Evolutionary conservation across 2,113 vertebrate species (phyloP).

Genomic region (Channa maculata): DNA sequence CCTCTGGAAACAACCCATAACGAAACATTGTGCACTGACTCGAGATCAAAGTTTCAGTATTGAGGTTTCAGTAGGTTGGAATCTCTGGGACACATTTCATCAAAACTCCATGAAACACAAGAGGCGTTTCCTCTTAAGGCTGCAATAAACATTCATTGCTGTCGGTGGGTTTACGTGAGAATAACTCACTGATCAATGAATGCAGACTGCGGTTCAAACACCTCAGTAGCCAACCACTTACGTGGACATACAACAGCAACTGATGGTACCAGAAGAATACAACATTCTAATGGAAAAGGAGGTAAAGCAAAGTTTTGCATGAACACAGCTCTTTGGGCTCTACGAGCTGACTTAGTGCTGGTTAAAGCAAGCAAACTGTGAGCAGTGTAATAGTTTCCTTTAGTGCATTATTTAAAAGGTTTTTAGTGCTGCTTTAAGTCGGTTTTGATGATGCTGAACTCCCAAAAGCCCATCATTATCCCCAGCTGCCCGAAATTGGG

Average conservation of each 20-base stretch:
- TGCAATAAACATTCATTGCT: conserved; percentile 99
- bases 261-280: neutral
- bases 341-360: no score
- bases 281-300: neutral
- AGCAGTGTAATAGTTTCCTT: neutral
- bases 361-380: neutral
- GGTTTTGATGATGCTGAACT: neutral
- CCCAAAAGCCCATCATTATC: no score
- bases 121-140: conserved; percentile 82
- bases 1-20: no score
- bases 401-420: no score
- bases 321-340: neutral
- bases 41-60: neutral
- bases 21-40: neutral
- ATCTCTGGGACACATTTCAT: neutral
- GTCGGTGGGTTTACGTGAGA: conserved; percentile 96
- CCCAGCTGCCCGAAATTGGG: no score
- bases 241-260: neutral
- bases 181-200: conserved; percentile 99
- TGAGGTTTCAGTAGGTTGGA: neutral
- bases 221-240: conserved; percentile 1
- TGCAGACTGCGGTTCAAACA: conserved; percentile 97
- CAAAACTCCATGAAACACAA: neutral
- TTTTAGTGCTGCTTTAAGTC: neutral
- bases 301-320: neutral